These are phyloP conservation scores for Otolemur garnettii DNA, from an alignment of 2,113 vertebrate species.

Conservation along the genomic window DNA sequence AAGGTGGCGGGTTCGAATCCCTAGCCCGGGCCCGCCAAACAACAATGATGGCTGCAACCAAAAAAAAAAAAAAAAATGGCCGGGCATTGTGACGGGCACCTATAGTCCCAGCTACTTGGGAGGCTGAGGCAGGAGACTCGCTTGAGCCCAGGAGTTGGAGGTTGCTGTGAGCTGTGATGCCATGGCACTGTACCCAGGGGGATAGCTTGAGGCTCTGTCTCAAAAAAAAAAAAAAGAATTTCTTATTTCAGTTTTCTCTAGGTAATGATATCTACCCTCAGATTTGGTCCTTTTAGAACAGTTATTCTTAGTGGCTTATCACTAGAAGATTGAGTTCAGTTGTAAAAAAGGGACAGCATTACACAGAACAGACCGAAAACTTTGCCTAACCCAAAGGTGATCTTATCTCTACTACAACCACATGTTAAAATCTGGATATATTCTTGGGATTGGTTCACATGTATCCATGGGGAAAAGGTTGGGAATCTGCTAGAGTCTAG, in stretches of 20 bases:
- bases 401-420: slow-evolving; percentile 70
- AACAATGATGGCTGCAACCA: too few relatives aligned
- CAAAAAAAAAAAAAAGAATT: too few relatives aligned
- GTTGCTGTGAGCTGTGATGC: too few relatives aligned
- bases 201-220: too few relatives aligned
- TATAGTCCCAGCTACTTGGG: too few relatives aligned
- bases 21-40: too few relatives aligned
- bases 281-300: slow-evolving; percentile 76
- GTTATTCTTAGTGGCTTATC: slow-evolving; percentile 75
- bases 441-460: slow-evolving; percentile 56
- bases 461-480: slow-evolving; percentile 42
- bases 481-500: slow-evolving; percentile 63
- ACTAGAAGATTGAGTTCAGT: slow-evolving; percentile 72
- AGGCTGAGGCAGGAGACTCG: too few relatives aligned
- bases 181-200: too few relatives aligned
- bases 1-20: too few relatives aligned
- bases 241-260: slow-evolving; percentile 75
- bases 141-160: too few relatives aligned
- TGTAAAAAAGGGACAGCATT: slow-evolving; percentile 76
- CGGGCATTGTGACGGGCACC: too few relatives aligned
- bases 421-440: slow-evolving; percentile 67
- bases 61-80: too few relatives aligned
- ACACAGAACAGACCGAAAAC: slow-evolving; percentile 72
- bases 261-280: slow-evolving; percentile 69
- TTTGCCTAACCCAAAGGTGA: slow-evolving; percentile 67